Percentiles rank a stretch among this genome's conserved stretches.
Evolutionary conservation across 2,888 invertebrate genomes (phyloP).

Genomic region (Malthinus flaveolus): DNA sequence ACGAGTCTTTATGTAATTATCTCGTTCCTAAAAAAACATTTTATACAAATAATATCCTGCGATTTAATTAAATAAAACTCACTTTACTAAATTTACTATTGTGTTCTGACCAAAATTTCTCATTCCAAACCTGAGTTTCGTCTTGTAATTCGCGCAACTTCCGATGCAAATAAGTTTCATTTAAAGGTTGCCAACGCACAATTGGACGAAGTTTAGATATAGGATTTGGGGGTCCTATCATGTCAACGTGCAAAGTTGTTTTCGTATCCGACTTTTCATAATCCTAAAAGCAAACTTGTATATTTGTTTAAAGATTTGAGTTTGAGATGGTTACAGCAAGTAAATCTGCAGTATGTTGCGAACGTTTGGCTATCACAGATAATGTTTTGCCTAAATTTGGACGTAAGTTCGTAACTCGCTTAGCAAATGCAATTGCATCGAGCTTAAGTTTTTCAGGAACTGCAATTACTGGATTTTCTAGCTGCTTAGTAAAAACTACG

Average conservation of each 20-base stretch:
- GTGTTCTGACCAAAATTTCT: slow-evolving; percentile 80
- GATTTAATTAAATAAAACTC: slow-evolving; percentile 30
- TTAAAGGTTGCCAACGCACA: slow-evolving; percentile 63
- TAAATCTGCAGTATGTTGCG: background rate
- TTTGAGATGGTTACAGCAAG: background rate
- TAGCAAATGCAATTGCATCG: background rate
- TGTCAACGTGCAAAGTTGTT: slow-evolving; percentile 54
- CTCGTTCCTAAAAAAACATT: slow-evolving; percentile 49
- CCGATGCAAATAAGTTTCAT: slow-evolving; percentile 70
- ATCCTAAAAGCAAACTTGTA: background rate
- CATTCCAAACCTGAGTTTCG: slow-evolving; percentile 81
- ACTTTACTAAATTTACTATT: slow-evolving; percentile 77
- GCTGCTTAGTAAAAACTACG: background rate
- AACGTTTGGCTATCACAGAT: background rate
- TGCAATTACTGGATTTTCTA: slow-evolving; percentile 1
- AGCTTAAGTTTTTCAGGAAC: background rate
- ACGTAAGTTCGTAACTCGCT: background rate
- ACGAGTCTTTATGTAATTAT: slow-evolving; percentile 47
- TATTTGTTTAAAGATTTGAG: background rate
- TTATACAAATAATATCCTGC: background rate
- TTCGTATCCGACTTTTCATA: no score
- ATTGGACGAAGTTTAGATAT: slow-evolving; percentile 78
- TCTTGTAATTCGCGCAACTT: slow-evolving; percentile 65
- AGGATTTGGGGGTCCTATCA: slow-evolving; percentile 80
- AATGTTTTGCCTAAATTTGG: background rate